Base-by-base conservation (phyloP, 2,888 invertebrate genomes). In the Nomada fabriciana region DNA sequence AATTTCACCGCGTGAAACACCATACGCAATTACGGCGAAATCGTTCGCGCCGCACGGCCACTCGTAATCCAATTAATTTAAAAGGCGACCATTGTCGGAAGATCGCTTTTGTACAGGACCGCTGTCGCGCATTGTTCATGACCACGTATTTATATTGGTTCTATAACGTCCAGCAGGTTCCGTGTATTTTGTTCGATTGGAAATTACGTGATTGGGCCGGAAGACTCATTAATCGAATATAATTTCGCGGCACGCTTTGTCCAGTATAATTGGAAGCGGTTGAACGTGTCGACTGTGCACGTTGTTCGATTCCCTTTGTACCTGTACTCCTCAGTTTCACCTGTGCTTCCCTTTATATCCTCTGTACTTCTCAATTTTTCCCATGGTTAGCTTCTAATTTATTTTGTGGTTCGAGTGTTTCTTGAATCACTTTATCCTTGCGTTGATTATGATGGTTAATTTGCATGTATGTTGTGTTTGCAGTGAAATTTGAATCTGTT, bases 11-110 rank as follows among this genome's bases (percentile, higher is more conserved):
- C 23, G 18, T 36, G 36, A 42, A 53, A 20, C 42, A 15, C 2
- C 60, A 11, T 20, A 18, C 25, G 23, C 20, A 80, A 72, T 76
- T 76, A 65, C 50, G 42, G 29, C 0, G 68, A 7, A 15, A 79
- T 50, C 20, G 61, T 36, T 50, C 18, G 13, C 20, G 18, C 23
- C 20, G 25, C 5, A 13, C 36, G 59, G 20, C 15, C 73, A 42
- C 65, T 74, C 25, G 59, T 57, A 29, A 60, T 74, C 50, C 69
- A 74, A 80, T 81, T 81, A 81, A 81, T 81, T 81, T 81, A 74
- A 70, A 81, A 80, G 69, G 23, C n/a, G 47, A 11, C 47, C 50
- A 80, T 80, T 80, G 80, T 59, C 68, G 18, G 23, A 25, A 68
- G 55, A 64, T 68, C 64, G 59, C 64, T 73, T 57, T 65, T 29